These are phyloP conservation scores for Oceanites oceanicus DNA, from an alignment of 2,113 vertebrate species.

Conservation along the genomic window DNA sequence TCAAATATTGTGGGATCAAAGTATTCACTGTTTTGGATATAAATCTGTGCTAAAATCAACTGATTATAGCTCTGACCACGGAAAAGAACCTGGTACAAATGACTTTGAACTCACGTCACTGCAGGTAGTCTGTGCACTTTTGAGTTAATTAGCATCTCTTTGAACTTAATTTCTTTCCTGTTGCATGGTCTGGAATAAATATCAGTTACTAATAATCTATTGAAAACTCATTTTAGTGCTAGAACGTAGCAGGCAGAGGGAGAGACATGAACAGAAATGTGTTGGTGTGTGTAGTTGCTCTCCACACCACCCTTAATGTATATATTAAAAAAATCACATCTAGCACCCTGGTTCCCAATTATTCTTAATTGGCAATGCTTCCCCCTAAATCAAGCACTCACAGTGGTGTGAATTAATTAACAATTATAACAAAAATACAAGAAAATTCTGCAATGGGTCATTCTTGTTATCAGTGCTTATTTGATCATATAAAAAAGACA, in stretches of 20 bases:
- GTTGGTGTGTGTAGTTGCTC: background rate
- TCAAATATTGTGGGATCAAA: conserved; percentile 62
- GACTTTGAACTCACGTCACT: conserved; percentile 65
- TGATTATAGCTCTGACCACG: conserved; percentile 54
- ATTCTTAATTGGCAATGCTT: background rate
- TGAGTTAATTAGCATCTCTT: conserved; percentile 71
- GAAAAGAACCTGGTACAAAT: conserved; percentile 54
- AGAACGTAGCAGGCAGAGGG: conserved; percentile 9
- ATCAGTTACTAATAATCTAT: conserved; percentile 45
- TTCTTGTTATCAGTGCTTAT: background rate
- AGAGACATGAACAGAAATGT: conserved; percentile 4
- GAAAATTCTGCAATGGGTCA: background rate
- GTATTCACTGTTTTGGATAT: conserved; percentile 52
- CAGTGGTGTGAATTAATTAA: background rate
- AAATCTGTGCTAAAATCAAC: conserved; percentile 63
- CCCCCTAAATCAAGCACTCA: background rate
- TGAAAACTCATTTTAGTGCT: conserved; percentile 43
- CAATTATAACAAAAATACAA: background rate
- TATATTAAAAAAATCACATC: background rate
- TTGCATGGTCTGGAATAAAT: conserved; percentile 58
- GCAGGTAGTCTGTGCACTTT: conserved; percentile 12
- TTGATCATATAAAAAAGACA: background rate
- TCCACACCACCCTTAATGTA: background rate
- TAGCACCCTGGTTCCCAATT: background rate
- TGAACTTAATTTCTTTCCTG: conserved; percentile 63